A percentile compares a stretch with the other conserved stretches of the same genome.
phyloP scores from a whole-genome alignment of 2,113 vertebrate species.

The Leptobrachium leishanense region DNA sequence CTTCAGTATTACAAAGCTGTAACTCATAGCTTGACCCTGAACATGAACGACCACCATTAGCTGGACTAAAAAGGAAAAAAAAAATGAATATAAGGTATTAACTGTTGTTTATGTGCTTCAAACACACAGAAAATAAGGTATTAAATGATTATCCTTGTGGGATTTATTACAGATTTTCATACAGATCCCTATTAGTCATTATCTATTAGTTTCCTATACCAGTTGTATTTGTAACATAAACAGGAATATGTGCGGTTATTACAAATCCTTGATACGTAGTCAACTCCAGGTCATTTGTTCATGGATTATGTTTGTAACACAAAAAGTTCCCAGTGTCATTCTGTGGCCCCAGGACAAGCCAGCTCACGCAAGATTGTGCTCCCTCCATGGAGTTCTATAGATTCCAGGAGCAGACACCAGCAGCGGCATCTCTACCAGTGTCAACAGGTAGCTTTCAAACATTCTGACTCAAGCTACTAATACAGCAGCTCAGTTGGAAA shows the following conservation, averaged over 20 bases:
- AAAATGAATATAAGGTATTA: not conserved
- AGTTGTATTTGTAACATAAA: not conserved
- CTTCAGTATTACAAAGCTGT: slow-evolving; percentile 87
- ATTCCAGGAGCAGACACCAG: no score
- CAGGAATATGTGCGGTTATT: not conserved
- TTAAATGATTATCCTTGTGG: no score
- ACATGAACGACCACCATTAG: slow-evolving; percentile 87
- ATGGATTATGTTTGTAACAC: not conserved
- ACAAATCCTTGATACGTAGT: not conserved
- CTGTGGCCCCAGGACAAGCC: no score
- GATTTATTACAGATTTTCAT: not conserved
- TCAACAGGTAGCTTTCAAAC: no score
- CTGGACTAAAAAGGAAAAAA: slow-evolving; percentile 71
- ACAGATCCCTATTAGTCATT: not conserved
- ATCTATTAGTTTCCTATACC: not conserved
- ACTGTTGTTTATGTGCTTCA: not conserved
- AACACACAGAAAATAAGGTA: no score
- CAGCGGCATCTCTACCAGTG: no score
- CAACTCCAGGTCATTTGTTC: not conserved
- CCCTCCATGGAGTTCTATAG: no score
- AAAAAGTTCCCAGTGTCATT: no score
- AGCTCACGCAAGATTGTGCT: no score
- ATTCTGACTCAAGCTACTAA: no score
- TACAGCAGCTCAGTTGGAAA: no score
- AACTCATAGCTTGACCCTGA: slow-evolving; percentile 83